Conservation (phyloP, 2,113 vertebrate species). For the Pedionomus torquatus region DNA sequence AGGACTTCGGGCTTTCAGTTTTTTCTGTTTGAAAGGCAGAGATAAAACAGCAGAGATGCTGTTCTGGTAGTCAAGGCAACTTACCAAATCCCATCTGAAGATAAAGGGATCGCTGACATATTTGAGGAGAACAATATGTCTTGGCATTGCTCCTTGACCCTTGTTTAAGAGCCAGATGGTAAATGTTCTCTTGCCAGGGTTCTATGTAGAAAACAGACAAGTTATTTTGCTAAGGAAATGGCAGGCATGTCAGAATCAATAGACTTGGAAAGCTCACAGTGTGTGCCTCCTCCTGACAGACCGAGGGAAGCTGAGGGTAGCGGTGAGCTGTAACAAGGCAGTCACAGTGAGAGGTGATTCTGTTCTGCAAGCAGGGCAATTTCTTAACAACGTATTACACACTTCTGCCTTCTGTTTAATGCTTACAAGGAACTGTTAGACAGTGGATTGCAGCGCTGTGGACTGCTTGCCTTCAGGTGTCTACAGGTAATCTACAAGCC, state of each 20-base stretch:
- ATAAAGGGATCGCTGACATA: background rate
- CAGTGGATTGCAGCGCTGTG: background rate
- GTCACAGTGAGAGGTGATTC: background rate
- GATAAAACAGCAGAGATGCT: background rate
- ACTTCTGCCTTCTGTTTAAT: background rate
- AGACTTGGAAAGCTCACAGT: background rate
- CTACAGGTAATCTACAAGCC: background rate
- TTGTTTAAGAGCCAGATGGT: slow-evolving; percentile 41
- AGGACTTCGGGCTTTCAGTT: background rate
- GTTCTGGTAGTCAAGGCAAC: slow-evolving; percentile 20
- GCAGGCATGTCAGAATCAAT: slow-evolving; percentile 45
- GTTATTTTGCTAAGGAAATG: slow-evolving; percentile 20
- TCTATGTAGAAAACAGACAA: background rate
- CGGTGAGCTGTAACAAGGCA: background rate
- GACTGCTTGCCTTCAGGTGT: background rate
- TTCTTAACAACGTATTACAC: fast-evolving
- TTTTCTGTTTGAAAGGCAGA: background rate
- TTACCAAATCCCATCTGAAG: background rate
- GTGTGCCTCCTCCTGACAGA: slow-evolving; percentile 13
- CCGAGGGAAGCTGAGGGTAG: background rate
- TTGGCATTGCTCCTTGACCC: slow-evolving; percentile 41
- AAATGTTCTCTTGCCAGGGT: slow-evolving; percentile 21
- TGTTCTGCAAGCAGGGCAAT: background rate
- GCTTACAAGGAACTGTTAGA: background rate
- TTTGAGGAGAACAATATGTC: slow-evolving; percentile 34